Evolutionary conservation across 2,113 vertebrate genomes (phyloP).

Genomic region (Engystomops pustulosus): DNA sequence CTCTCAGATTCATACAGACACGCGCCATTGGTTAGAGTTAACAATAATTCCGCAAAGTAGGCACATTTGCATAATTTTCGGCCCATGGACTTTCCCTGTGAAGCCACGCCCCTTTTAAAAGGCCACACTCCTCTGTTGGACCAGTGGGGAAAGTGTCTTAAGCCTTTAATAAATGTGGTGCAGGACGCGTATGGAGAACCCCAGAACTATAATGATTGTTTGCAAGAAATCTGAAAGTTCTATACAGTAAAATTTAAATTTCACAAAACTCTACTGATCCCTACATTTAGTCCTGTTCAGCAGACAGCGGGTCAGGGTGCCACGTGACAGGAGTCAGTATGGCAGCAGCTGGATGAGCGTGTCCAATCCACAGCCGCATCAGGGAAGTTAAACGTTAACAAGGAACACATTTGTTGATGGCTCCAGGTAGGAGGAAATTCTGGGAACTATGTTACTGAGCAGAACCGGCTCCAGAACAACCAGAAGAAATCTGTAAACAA

Average conservation of each 20-base stretch:
- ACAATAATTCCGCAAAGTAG: too few species aligned
- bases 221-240: not conserved
- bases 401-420: not conserved
- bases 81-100: too few species aligned
- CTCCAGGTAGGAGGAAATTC: not conserved
- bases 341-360: not conserved
- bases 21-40: too few species aligned
- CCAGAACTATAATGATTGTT: too few species aligned
- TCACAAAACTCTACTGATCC: not conserved
- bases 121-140: too few species aligned
- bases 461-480: not conserved
- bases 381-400: constrained; percentile 8
- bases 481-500: not conserved
- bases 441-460: constrained; percentile 12
- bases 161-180: too few species aligned
- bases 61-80: too few species aligned
- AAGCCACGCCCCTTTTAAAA: too few species aligned
- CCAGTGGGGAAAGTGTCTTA: too few species aligned
- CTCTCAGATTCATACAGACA: too few species aligned
- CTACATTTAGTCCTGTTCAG: not conserved
- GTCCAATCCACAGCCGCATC: not conserved
- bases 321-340: not conserved
- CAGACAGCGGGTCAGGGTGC: not conserved
- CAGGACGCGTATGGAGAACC: too few species aligned
- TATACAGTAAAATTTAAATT: not conserved